Evolutionary conservation across 1,140 invertebrate genomes (phyloP), one percentile per base, ranked within the genome.

Genomic region (Tigriopus japonicus): DNA sequence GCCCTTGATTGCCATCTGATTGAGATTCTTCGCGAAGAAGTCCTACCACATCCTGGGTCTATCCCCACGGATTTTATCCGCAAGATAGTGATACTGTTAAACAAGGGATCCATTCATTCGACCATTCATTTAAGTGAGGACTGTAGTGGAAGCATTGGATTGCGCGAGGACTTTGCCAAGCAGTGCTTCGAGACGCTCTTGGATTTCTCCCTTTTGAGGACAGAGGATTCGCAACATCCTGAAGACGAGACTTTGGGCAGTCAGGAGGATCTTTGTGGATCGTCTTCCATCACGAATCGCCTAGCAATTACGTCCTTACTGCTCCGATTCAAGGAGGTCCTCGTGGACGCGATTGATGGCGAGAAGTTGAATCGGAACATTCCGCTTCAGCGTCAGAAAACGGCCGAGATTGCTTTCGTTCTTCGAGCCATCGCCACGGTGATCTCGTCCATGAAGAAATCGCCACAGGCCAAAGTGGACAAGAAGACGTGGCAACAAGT

Each of bases 351-450:
- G 70, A 85, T 85, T 15, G 82, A 88, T 51, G 89, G 93, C 68
- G 89, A 93, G 66, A 80, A 83, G 58, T 79, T 86, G 59, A 85
- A 84, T 69, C 87, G 89, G 62, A 92, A 91, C 71, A 88, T 86
- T 72, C 87, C 86, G 0, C 73, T 94, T 59, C 87, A 90, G 13
- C 93, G 91, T 70, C 89, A 93, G 67, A 78, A 91, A 60, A 76
- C 95, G 56, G 91, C 90, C 3, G 93, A 97, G 75, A 92, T 96
- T 70, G 88, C 89, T 42, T 95, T 94, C 73, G 91, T 95, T n/a
- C 70, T 97, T 28, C 92, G 95, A 75, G 92, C 92, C 49, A 82
- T 96, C 54, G 86, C 89, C 10, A 94, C 92, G 0, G 75, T 97
- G 17, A 81, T 94, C 2, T 80, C 86, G 21, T 91, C 90, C 7